Base-by-base conservation (phyloP, 2,113 vertebrate genomes). In the Epinephelus cyanopodus region DNA sequence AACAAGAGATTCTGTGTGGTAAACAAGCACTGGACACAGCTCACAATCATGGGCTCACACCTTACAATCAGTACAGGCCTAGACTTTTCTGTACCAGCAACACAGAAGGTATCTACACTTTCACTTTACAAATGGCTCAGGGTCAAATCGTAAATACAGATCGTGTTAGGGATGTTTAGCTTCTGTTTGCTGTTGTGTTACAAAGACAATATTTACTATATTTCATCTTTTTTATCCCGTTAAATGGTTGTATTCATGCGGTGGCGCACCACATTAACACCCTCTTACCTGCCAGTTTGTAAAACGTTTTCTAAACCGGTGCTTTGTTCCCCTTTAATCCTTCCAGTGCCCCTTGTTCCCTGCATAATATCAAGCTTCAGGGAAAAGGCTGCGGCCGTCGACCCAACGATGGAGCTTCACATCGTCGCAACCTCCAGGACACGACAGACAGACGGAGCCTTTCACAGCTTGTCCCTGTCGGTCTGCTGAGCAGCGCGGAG, bases 351-450 rank as follows among this genome's bases (percentile, higher is more conserved):
- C 76, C 84, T 76, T 29, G 79, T 37, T 85, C 84, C 90, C 91
- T 21, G 93, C 95, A 95, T 95, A 94, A 90, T 94, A 93, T 75
- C 92, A 62, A 69, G 87, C 47, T 82, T 82, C 87, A 62, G 78
- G 77, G 74, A 6, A 19, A 77, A 42, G 75, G 88, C 79, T 80
- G 58, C 65, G 70, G 69, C 79, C 90, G 88, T 73, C 50, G 75
- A 63, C 74, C 66, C 81, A n/a, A 19, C 66, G 67, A 74, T 65
- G 78, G 79, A 90, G 87, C 87, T 61, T 92, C 85, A 88, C 92
- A 84, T 90, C 90, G 66, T 58, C 86, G 39, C 79, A 60, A 15
- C 74, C 74, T 79, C 62, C 54, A 68, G 82, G 71, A 85, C 81
- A 7, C 84, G 83, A 83, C 84, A 66, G 62, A 67, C 48, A 86